Evolutionary conservation across 2,888 invertebrate species (phyloP), one percentile per base, ranked within the genome.

Genomic region (Galerucella pusilla): DNA sequence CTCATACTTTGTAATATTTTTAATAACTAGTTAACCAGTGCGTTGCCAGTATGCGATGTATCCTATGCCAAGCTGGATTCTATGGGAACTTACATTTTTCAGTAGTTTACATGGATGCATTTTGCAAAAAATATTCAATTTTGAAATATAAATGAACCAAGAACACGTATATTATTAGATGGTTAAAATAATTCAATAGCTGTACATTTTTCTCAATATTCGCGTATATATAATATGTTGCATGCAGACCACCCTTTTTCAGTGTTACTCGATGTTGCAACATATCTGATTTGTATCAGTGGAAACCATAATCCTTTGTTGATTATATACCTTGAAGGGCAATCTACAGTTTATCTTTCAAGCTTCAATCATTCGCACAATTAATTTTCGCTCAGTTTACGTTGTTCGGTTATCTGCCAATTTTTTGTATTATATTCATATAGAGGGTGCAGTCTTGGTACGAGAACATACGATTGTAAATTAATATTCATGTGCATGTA

Each of bases 61-160:
- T 6, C 10, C 6, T 14, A 49, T 14, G 12, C 12, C 49, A 49
- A 52, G 5, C 6, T 14, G 14, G 6, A 52, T 52, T 52, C n/a
- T 52, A 52, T 52, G 12, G 49, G 14, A 46, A 46, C 46, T 46
- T 46, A 11, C 10, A 46, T 46, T 46, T 46, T 11, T 5, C 46
- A 46, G 46, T 46, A 11, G 12, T 46, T 46, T 11, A 46, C 46
- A 46, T 46, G 11, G 12, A 12, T 49, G 14, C 11, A 49, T 49
- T 49, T 11, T 12, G 49, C 16, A 14, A 16, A 54, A 54, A 54
- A 54, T 57, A 57, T 16, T 20, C n/a, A 57, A 6, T 16, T 20
- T 20, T 16, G 16, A 57, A 57, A 10, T 57, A 20, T 57, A 63
- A n/a, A 42, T 60, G 28, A 60, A 60, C 60, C 60, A 60, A 60